These are phyloP conservation scores for Boloria selene DNA, from an alignment of 2,888 invertebrate genomes.

Conservation along the genomic window DNA sequence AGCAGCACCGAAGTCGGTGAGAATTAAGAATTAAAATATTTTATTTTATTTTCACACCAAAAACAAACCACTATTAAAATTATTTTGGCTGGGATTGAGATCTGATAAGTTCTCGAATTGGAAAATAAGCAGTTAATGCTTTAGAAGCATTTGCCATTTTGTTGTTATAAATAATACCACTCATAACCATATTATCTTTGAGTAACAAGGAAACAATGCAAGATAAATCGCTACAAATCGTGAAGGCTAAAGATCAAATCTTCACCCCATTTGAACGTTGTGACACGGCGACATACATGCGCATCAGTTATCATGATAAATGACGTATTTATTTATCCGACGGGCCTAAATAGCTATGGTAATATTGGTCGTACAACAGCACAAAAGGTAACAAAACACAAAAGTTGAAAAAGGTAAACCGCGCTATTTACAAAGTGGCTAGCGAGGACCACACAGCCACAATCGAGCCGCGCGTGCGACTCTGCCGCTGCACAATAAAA, in stretches of 20 bases:
- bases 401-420: constrained; percentile 83
- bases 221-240: constrained; percentile 70
- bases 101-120: too few relatives aligned
- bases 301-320: constrained; percentile 82
- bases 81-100: too few relatives aligned
- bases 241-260: constrained; percentile 69
- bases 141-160: constrained; percentile 14
- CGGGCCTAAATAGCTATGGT: constrained; percentile 82
- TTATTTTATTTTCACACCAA: too few relatives aligned
- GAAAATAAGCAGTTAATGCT: too few relatives aligned
- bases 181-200: constrained; percentile 33
- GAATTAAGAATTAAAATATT: too few relatives aligned
- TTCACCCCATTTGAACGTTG: constrained; percentile 66
- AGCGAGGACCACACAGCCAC: constrained; percentile 82
- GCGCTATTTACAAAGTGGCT: constrained; percentile 83
- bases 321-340: constrained; percentile 82
- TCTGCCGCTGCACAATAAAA: constrained; percentile 67
- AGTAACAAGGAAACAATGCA: constrained; percentile 59
- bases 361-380: constrained; percentile 82
- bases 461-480: constrained; percentile 82
- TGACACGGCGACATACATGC: constrained; percentile 70
- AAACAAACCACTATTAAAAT: too few relatives aligned
- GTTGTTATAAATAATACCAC: constrained; percentile 31
- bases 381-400: constrained; percentile 83
- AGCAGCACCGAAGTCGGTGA: too few relatives aligned